Base-by-base conservation (phyloP, 1,140 invertebrate species). In the Drosophila asahinai region DNA sequence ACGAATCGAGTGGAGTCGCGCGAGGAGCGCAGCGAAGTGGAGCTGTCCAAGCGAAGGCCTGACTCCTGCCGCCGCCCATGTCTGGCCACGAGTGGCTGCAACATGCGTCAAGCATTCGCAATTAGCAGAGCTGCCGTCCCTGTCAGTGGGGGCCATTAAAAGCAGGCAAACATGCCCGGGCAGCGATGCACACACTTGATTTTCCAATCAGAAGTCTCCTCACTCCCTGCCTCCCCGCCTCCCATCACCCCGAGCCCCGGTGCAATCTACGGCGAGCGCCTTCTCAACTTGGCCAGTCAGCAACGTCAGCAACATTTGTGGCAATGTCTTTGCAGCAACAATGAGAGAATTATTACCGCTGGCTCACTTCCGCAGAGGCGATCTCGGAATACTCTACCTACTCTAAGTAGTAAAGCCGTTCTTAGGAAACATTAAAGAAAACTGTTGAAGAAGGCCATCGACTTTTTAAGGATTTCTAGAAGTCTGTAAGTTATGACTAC, bases 21-120 rank as follows among this genome's bases (percentile, higher is more conserved):
- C 22, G 63, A 73, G 70, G 38, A 73, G 45, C 70, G 66, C 51
- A 54, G 40, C 61, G 55, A 59, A 61, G 75, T 71, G 76, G 63
- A 90, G 83, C 81, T 90, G 86, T 90, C 81, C 81, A 90, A 89
- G 79, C 65, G 73, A 74, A 73, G 60, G 64, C 75, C 77, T 60
- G 55, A 62, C 64, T 58, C 71, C 83, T 66, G 65, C 36, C 48
- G 9, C 40, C 64, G 67, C 73, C 83, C 71, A 60, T 87, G 77
- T 83, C 83, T 83, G 68, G 70, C 73, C 72, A 60, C 71, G 84
- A 87, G 83, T 87, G 84, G 47, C 86, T 87, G 81, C 81, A 90
- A 90, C 86, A 90, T 90, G 86, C 86, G 86, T 90, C 86, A 90
- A 90, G 86, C 82, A 90, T 90, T 84, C 81, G 86, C 86, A 90